Evolutionary conservation across 53 echinoderm and acorn worm genomes (phyloP).

Genomic region (Patiria pectinifera): DNA sequence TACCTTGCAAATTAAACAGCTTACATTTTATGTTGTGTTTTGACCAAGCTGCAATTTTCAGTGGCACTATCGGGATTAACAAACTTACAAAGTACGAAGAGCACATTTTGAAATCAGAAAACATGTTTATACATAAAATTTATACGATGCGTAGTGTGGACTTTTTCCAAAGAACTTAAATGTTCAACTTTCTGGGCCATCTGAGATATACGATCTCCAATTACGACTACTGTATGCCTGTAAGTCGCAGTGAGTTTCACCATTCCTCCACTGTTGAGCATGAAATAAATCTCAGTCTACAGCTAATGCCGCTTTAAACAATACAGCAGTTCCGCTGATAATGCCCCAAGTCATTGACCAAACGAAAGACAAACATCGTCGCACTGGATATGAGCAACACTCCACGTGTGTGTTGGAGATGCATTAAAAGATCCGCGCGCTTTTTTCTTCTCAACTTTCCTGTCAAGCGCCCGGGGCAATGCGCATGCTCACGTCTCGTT

Average conservation of each 20-base stretch:
- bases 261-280: no score
- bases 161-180: neutral
- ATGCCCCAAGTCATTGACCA: constrained; percentile 4
- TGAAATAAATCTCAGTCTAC: neutral
- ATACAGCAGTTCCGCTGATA: neutral
- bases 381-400: constrained; percentile 14
- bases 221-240: neutral
- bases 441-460: constrained; percentile 1
- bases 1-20: no score
- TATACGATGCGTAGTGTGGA: neutral
- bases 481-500: constrained; percentile 41
- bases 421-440: neutral
- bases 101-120: no score
- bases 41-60: no score
- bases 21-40: no score
- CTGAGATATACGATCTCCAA: neutral
- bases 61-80: no score
- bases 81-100: no score
- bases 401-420: neutral
- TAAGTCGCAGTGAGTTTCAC: neutral
- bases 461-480: constrained; percentile 24
- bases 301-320: neutral
- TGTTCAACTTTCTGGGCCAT: neutral
- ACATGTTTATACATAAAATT: no score
- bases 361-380: neutral